Percentiles rank a stretch among this genome's conserved stretches.
Evolutionary conservation across 1,140 invertebrate species (phyloP).

Genomic region (Pseudomyrmex sp.): DNA sequence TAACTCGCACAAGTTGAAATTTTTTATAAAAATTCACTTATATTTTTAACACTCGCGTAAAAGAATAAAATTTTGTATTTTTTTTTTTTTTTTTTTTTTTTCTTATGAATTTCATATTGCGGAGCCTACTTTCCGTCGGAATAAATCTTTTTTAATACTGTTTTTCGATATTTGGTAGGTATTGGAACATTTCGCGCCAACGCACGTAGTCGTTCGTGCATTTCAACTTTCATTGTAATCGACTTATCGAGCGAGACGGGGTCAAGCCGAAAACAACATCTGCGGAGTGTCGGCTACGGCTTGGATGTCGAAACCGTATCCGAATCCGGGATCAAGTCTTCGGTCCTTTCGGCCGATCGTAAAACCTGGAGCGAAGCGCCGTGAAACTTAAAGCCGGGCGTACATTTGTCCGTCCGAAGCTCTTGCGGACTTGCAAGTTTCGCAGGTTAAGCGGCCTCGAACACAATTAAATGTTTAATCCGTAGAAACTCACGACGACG

Average conservation of each 20-base stretch:
- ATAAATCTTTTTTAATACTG: not conserved
- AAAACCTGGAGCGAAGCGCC: constrained; percentile 25
- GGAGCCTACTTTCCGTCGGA: not conserved
- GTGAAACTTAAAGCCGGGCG: constrained; percentile 50
- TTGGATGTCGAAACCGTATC: constrained; percentile 32
- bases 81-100: no score
- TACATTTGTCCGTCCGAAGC: constrained; percentile 19
- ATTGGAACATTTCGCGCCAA: constrained; percentile 30
- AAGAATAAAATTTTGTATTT: no score
- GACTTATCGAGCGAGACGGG: constrained; percentile 44
- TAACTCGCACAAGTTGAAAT: no score
- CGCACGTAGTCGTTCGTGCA: not conserved
- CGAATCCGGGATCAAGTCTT: constrained; percentile 46
- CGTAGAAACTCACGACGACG: constrained; percentile 15
- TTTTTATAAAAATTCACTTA: no score
- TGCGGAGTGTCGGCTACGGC: constrained; percentile 35
- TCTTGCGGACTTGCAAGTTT: constrained; percentile 16
- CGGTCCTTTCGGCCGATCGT: constrained; percentile 43
- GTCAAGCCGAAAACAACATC: constrained; percentile 45
- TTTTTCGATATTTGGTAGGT: not conserved
- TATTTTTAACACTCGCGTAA: no score
- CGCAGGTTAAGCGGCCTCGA: constrained; percentile 7
- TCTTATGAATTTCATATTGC: not conserved
- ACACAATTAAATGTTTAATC: constrained; percentile 51
- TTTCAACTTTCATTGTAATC: constrained; percentile 26